A percentile compares a stretch with the other conserved stretches of the same genome.
Conservation (phyloP, 1,140 invertebrate species). For the Parasteatoda tepidariorum region DNA sequence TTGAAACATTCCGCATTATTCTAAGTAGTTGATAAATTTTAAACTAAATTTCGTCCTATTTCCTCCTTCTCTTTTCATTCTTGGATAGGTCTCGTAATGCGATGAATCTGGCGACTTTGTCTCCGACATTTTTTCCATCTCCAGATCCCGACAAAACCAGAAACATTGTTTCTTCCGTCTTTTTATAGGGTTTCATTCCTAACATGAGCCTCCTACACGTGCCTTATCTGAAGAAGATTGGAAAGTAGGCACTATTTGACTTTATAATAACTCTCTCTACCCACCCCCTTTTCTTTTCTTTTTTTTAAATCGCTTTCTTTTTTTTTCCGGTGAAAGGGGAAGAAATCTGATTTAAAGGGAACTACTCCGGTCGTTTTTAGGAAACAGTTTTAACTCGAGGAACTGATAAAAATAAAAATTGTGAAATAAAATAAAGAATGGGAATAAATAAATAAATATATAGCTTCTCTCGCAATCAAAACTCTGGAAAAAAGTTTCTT, state of each 20-base stretch:
- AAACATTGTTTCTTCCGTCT: background rate
- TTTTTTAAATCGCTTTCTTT: no score
- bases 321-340: no score
- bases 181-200: background rate
- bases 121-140: background rate
- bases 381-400: background rate
- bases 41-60: no score
- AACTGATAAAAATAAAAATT: background rate
- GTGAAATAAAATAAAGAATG: background rate
- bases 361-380: conserved; percentile 21
- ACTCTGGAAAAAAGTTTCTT: conserved; percentile 11
- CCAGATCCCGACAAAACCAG: background rate
- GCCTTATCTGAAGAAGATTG: conserved; percentile 49
- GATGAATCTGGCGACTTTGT: background rate
- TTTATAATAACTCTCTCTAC: conserved; percentile 36
- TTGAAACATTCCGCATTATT: no score
- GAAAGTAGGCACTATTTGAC: conserved; percentile 37
- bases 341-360: conserved; percentile 8
- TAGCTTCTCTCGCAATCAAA: conserved; percentile 39
- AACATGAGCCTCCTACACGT: conserved; percentile 26
- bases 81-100: background rate
- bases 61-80: no score
- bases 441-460: conserved; percentile 1
- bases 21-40: no score
- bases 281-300: background rate